Base-by-base conservation (phyloP, 1,140 invertebrate genomes). In the Neuroterus valhalla region DNA sequence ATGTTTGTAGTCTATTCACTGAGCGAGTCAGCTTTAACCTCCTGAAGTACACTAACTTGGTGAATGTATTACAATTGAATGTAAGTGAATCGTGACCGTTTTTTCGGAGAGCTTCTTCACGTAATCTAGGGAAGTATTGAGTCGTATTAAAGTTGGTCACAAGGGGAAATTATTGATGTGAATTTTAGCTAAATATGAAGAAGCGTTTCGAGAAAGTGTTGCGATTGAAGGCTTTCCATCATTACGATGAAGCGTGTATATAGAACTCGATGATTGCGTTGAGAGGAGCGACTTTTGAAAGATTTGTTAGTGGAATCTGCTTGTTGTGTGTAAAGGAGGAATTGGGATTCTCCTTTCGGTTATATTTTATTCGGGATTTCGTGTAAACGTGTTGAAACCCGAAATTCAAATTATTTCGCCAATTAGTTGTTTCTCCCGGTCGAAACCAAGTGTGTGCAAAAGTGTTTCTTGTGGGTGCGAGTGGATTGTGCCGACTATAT, bases 301-400 rank as follows among this genome's bases (percentile, higher is more conserved):
- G 12, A n/a, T 62, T 62, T 62, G 55, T 62, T 62, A 62, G 23
- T 31, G 23, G 31, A 62, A 62, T 62, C 55, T 62, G 55, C 55
- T 62, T 62, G 55, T 62, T 62, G 52, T 31, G 52, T 62, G 26
- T 31, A 48, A 48, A 17, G 15, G 46, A n/a, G 15, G n/a, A n/a
- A 48, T 26, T 15, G 52, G 14, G 15, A 26, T 31, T 62, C 52
- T 62, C 52, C 52, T 62, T 62, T 62, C 21, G 15, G 21, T 62
- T 62, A 31, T 31, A 31, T 31, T 62, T 62, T 62, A 23, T 26
- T 31, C 55, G 55, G 23, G 55, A 62, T 15, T 62, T 62, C 26
- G 23, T 62, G 55, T 62, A 31, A 62, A 62, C 17, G 48, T 50
- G 48, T 50, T 50, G n/a, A n/a, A 48, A 46, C n/a, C 15, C 6